Base-by-base conservation (phyloP, 2,113 vertebrate genomes). In the Trematomus loennbergii region DNA sequence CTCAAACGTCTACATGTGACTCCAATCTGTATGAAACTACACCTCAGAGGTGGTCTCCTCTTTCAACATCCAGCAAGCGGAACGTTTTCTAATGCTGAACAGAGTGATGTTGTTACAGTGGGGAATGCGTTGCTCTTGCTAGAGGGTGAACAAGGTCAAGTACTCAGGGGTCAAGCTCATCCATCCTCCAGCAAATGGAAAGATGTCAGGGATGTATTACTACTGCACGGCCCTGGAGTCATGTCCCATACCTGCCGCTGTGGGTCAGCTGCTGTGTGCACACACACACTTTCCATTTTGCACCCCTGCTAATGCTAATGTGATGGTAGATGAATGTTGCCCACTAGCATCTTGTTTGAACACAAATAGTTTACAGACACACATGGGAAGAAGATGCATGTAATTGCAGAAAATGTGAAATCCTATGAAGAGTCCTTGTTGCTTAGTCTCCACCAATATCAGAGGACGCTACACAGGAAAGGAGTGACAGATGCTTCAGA, bases 401-500 rank as follows among this genome's bases (percentile, higher is more conserved):
- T 63, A 69, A 59, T 62, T 13, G 18, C 22, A 58, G 50, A 54
- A 22, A 46, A 64, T 52, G 50, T 12, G 12, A 70, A 20, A 45
- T 17, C 50, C 46, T 48, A 20, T 12, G 7, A 77, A 29, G 45
- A 70, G 60, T 36, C 65, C 64, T 48, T 6, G 60, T 46, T 17
- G 48, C 59, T 9, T 12, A 8, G 58, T 57, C 49, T 61, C 22
- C 15, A 45, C 48, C 59, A 17, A 81, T 82, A 79, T 54, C 52
- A 62, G 66, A 75, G 81, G 63, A 85, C 33, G 73, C 69, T 73
- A 18, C 61, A 71, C 36, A 72, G 82, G 63, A 81, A 88, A 87
- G 62, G 25, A 75, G 67, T 70, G 75, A 78, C 88, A 88, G 87
- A 90, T 90, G 77, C 72, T 59, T 82, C 36, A 80, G 84, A 92